Percentiles rank a stretch among this genome's conserved stretches.
Conservation (phyloP, 2,113 vertebrate species). For the Seriola rivoliana region DNA sequence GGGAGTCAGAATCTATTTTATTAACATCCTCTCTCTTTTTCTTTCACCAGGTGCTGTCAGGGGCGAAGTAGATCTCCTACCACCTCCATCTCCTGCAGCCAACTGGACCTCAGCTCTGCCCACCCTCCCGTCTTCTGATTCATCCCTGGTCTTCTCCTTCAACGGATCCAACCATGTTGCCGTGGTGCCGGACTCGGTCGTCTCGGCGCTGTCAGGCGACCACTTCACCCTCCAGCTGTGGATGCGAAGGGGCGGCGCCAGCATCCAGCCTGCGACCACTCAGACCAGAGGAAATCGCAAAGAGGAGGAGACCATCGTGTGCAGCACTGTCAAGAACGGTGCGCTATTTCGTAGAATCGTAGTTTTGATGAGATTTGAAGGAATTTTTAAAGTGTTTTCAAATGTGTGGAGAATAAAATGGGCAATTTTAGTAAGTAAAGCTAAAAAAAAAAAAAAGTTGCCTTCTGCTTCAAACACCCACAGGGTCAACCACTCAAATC, state of each 20-base stretch:
- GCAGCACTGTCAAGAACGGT: constrained; percentile 95
- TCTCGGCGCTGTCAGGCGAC: constrained; percentile 82
- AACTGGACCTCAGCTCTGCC: constrained; percentile 96
- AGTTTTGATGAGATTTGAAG: background rate
- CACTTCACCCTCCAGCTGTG: constrained; percentile 97
- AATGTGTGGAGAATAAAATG: background rate
- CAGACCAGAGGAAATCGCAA: constrained; percentile 85
- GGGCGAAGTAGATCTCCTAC: constrained; percentile 95
- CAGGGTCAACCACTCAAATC: constrained; percentile 18
- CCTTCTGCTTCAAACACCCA: background rate
- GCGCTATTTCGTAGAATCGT: constrained; percentile 46
- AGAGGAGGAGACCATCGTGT: constrained; percentile 95
- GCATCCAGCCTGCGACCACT: constrained; percentile 81
- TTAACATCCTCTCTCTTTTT: background rate
- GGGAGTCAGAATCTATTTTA: background rate
- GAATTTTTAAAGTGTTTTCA: background rate
- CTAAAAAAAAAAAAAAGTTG: background rate
- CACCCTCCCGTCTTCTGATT: constrained; percentile 96
- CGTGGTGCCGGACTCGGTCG: constrained; percentile 88
- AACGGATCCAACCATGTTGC: constrained; percentile 94
- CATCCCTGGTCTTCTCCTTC: constrained; percentile 97
- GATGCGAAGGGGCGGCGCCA: constrained; percentile 92
- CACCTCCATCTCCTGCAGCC: constrained; percentile 90
- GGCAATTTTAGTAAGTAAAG: background rate
- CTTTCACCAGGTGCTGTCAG: constrained; percentile 89